These are phyloP conservation scores for Hapalemur alaotrensis DNA, from an alignment of 2,797 vertebrate genomes.

Conservation along the genomic window DNA sequence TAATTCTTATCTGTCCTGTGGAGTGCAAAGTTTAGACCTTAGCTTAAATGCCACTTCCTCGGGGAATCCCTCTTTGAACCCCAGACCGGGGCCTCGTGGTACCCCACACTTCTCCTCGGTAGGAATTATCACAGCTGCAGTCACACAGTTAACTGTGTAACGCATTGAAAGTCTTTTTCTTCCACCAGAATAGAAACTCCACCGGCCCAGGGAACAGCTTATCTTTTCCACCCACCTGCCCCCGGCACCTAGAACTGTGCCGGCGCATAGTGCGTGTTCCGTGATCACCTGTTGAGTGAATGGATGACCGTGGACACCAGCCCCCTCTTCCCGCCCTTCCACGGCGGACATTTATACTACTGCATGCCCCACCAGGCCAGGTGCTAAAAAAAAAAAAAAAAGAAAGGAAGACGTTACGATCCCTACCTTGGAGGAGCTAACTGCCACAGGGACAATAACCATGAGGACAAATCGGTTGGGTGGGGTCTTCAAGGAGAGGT, in stretches of 20 bases:
- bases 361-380: background rate
- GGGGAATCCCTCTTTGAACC: background rate
- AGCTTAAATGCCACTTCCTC: background rate
- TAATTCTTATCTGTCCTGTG: background rate
- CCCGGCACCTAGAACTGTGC: background rate
- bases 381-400: background rate
- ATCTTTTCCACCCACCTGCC: background rate
- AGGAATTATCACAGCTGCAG: background rate
- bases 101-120: background rate
- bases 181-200: background rate
- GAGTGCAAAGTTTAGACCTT: background rate
- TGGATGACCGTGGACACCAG: accelerated
- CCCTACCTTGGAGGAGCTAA: background rate
- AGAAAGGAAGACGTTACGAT: background rate
- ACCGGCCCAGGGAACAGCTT: background rate
- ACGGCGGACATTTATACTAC: background rate
- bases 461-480: background rate
- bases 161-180: background rate
- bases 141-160: background rate
- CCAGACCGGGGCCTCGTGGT: background rate
- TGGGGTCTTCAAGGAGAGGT: background rate
- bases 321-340: background rate
- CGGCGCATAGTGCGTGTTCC: background rate
- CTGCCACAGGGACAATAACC: background rate
- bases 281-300: background rate